Evolutionary conservation across 1,140 invertebrate genomes (phyloP).

Genomic region (Bactericera cockerelli): DNA sequence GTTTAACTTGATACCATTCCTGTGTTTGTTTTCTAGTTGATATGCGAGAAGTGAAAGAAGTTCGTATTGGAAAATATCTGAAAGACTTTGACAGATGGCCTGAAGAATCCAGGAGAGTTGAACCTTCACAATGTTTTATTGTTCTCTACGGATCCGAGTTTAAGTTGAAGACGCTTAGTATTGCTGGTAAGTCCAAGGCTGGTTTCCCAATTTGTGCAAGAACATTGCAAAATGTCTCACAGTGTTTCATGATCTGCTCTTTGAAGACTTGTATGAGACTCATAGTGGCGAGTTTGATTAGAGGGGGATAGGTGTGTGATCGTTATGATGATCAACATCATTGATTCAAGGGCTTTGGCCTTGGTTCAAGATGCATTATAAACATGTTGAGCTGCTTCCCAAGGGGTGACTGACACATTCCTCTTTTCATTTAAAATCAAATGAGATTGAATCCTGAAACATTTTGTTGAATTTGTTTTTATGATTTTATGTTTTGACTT

Average conservation of each 20-base stretch:
- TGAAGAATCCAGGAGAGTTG: slow-evolving; percentile 68
- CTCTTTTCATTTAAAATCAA: too few relatives aligned
- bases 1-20: too few relatives aligned
- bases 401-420: too few relatives aligned
- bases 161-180: slow-evolving; percentile 74
- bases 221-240: too few relatives aligned
- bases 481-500: too few relatives aligned
- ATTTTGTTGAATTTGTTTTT: too few relatives aligned
- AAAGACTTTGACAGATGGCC: slow-evolving; percentile 88
- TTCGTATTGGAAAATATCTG: slow-evolving; percentile 67
- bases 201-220: too few relatives aligned
- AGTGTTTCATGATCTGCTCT: background rate
- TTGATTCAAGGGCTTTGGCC: background rate
- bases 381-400: too few relatives aligned
- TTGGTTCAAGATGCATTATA: background rate
- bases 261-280: background rate
- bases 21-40: slow-evolving; percentile 39
- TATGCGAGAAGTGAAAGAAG: slow-evolving; percentile 77
- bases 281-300: background rate
- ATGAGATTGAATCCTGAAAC: too few relatives aligned
- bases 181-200: slow-evolving; percentile 68
- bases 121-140: slow-evolving; percentile 68
- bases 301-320: background rate
- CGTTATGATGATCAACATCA: background rate
- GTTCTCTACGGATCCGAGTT: slow-evolving; percentile 84